Conservation (phyloP, 64 coral and sea anemone genomes). For the Montipora efflorescens region DNA sequence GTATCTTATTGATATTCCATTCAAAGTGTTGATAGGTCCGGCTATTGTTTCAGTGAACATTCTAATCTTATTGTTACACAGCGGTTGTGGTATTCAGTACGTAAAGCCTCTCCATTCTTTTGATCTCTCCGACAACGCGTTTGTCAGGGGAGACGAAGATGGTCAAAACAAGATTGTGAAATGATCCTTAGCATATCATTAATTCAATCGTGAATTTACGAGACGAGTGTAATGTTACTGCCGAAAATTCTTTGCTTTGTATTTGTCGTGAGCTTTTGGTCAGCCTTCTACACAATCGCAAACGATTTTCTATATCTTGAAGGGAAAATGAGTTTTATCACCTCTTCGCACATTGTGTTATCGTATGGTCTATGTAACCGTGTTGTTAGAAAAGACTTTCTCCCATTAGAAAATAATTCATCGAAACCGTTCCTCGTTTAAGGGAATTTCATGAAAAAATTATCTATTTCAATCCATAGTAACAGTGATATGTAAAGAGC, state of each 20-base stretch:
- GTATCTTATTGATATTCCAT: conserved; percentile 43
- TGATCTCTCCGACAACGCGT: conserved; percentile 23
- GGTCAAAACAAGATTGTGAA: not conserved
- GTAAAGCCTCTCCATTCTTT: not conserved
- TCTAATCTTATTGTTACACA: conserved; percentile 53
- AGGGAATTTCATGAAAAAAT: not conserved
- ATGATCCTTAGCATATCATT: not conserved
- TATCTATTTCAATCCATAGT: not conserved
- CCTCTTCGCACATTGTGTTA: conserved; percentile 28
- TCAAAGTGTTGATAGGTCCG: conserved; percentile 38
- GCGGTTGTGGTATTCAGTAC: not conserved
- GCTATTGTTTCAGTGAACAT: conserved; percentile 21
- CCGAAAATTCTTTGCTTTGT: not conserved
- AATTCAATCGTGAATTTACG: not conserved
- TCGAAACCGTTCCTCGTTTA: not conserved
- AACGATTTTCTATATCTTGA: not conserved
- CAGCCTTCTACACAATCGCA: not conserved
- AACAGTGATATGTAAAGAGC: not conserved
- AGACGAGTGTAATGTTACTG: not conserved
- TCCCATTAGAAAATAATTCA: not conserved
- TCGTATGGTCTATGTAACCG: not conserved
- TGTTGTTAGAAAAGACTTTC: not conserved
- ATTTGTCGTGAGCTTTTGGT: conserved; percentile 8
- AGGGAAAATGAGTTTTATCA: conserved; percentile 6
- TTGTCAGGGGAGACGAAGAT: not conserved